phyloP scores from a whole-genome alignment of 2,113 vertebrate species.

The Elachura formosa region DNA sequence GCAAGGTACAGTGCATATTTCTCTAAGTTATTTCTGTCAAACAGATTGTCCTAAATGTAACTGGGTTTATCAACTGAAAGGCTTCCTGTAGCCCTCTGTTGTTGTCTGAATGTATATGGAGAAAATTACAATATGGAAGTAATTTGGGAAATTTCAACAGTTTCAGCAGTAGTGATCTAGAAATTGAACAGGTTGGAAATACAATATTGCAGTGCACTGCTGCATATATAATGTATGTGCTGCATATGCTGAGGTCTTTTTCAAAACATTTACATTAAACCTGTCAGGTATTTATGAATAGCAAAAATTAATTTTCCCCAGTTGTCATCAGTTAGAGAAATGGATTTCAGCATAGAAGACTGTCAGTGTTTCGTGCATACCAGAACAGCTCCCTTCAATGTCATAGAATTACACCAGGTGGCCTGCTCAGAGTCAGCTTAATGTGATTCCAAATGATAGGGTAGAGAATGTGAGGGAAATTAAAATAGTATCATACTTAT shows the following conservation, averaged over 20 bases:
- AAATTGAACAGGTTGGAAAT: slow-evolving; percentile 60
- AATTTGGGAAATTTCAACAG: slow-evolving; percentile 65
- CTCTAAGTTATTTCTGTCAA: slow-evolving; percentile 38
- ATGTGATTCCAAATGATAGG: slow-evolving; percentile 87
- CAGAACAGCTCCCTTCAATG: slow-evolving; percentile 78
- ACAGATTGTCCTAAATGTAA: slow-evolving; percentile 46
- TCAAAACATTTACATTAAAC: slow-evolving; percentile 83
- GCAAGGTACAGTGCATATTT: neutral
- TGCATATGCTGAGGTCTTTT: slow-evolving; percentile 76
- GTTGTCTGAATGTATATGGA: slow-evolving; percentile 62
- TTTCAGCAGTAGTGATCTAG: slow-evolving; percentile 59
- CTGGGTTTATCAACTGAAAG: slow-evolving; percentile 53
- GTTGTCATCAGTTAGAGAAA: slow-evolving; percentile 76
- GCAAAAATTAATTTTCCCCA: slow-evolving; percentile 80
- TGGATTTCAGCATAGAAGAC: slow-evolving; percentile 74
- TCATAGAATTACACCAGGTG: slow-evolving; percentile 83
- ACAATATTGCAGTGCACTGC: slow-evolving; percentile 58
- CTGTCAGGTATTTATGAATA: slow-evolving; percentile 83
- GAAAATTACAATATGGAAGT: slow-evolving; percentile 67
- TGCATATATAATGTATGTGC: slow-evolving; percentile 74
- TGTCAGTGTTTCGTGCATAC: slow-evolving; percentile 74
- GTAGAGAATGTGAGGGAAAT: slow-evolving; percentile 80
- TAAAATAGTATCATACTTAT: slow-evolving; percentile 87
- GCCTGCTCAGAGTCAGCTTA: slow-evolving; percentile 83
- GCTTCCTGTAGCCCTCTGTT: slow-evolving; percentile 52